Base-by-base conservation (phyloP, 2,113 vertebrate genomes). In the Alaudala cheleensis region DNA sequence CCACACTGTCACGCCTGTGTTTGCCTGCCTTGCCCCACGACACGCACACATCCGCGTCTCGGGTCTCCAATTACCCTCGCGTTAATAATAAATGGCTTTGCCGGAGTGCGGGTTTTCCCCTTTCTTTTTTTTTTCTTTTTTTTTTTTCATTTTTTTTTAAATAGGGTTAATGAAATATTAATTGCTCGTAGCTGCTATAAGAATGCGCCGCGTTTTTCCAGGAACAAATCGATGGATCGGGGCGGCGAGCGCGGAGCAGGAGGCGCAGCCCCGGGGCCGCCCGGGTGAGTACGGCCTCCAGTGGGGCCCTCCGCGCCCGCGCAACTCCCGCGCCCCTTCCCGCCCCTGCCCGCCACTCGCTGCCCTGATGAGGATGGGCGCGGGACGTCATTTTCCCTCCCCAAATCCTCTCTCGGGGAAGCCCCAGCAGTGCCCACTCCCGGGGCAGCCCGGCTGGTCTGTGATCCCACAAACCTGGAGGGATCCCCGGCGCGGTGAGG, bases 81-180 rank as follows among this genome's bases (percentile, higher is more conserved):
- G 82, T 98, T 93, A 98, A 98, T 98, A 98, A 98, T 97, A 97
- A 89, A 98, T 98, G 91, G 78, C 88, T 96, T 95, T 94, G 96
- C 95, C 84, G 86, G 97, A 96, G 95, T 77, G 95, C 84, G 95
- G 89, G 54, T 96, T 96, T 49, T 2, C 47, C 50, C 56, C 42
- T 18, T 28, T 25, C 5, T 13, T 7, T 45, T 26, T 64, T 39
- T 23, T 78, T 31, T 39, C 33, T 62, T 26, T 77, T 40, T 49
- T 51, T 54, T 93, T 83, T 37, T 37, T 10, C 37, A 37, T n/a
- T 74, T 50, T 64, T 33, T 69, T 39, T 24, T 45, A 5, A 97
- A 96, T 95, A 96, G 89, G 97, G 97, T 98, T 98, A 98, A 98
- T 99, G 98, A 97, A 99, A 99, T 99, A 99, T 99, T 99, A 98